phyloP scores from a whole-genome alignment of 2,888 invertebrate species.

The Trichopria drosophilae region DNA sequence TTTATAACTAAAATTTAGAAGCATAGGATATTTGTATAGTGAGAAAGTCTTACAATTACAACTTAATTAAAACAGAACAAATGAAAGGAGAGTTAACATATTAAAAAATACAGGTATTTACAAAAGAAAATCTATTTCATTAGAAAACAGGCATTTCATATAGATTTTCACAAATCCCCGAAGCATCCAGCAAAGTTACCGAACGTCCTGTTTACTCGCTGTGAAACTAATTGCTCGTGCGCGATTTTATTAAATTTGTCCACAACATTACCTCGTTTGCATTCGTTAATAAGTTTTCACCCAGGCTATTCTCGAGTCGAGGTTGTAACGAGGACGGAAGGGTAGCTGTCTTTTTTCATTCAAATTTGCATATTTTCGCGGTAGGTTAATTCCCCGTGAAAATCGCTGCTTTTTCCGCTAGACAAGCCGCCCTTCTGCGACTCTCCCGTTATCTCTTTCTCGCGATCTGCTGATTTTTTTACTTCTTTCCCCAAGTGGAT shows the following conservation, averaged over 20 bases:
- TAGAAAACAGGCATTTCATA: too few relatives aligned
- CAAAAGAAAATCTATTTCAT: too few relatives aligned
- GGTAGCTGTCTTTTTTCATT: constrained; percentile 37
- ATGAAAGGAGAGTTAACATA: too few relatives aligned
- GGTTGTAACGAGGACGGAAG: constrained; percentile 41
- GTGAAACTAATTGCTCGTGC: constrained; percentile 54
- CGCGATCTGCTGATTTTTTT: background rate
- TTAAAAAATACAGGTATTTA: too few relatives aligned
- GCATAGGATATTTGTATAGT: too few relatives aligned
- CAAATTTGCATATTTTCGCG: constrained; percentile 54
- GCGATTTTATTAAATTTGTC: constrained; percentile 58
- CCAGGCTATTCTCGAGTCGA: constrained; percentile 39
- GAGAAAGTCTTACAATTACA: too few relatives aligned
- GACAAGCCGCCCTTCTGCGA: background rate
- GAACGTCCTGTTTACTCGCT: constrained; percentile 43
- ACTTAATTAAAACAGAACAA: too few relatives aligned
- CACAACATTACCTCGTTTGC: constrained; percentile 56
- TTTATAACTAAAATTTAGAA: too few relatives aligned
- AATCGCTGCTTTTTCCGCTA: constrained; percentile 25
- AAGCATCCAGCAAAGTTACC: too few relatives aligned
- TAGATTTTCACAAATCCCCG: too few relatives aligned
- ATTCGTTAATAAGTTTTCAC: constrained; percentile 57
- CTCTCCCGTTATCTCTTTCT: constrained; percentile 17
- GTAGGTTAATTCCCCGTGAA: constrained; percentile 44
- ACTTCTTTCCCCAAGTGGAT: constrained; percentile 2